Evolutionary conservation across 2,797 vertebrate genomes (phyloP).

Genomic region (Ataeniobius toweri): DNA sequence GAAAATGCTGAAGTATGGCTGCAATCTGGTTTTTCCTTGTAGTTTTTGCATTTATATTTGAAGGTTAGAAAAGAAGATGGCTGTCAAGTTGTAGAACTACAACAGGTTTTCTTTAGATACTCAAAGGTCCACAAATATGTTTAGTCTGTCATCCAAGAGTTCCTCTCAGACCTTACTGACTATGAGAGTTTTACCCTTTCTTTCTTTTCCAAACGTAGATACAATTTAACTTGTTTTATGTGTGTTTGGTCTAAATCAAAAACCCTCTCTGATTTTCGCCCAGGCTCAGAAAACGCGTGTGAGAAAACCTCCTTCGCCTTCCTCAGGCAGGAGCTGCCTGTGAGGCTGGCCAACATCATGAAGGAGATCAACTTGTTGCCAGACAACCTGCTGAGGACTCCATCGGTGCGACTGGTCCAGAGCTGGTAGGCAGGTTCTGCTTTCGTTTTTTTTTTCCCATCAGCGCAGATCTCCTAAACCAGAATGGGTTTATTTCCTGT

Average conservation of each 20-base stretch:
- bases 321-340: slow-evolving; percentile 92
- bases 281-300: slow-evolving; percentile 94
- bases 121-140: no score
- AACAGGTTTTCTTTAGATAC: no score
- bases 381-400: slow-evolving; percentile 91
- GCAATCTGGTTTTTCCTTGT: no score
- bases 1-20: no score
- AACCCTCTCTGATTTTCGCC: slow-evolving; percentile 5
- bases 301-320: slow-evolving; percentile 96
- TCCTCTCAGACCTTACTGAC: no score
- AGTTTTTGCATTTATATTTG: no score
- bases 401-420: slow-evolving; percentile 92
- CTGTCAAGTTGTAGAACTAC: no score
- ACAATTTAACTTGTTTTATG: neutral
- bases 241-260: neutral
- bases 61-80: no score
- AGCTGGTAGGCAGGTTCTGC: slow-evolving; percentile 85
- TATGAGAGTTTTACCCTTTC: neutral
- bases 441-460: neutral
- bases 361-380: slow-evolving; percentile 96
- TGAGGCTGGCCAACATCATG: slow-evolving; percentile 95
- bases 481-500: neutral
- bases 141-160: no score
- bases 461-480: neutral
- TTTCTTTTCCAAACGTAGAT: neutral